Conservation (phyloP, 2,797 vertebrate species). For the Oryzias dopingdopingensis region DNA sequence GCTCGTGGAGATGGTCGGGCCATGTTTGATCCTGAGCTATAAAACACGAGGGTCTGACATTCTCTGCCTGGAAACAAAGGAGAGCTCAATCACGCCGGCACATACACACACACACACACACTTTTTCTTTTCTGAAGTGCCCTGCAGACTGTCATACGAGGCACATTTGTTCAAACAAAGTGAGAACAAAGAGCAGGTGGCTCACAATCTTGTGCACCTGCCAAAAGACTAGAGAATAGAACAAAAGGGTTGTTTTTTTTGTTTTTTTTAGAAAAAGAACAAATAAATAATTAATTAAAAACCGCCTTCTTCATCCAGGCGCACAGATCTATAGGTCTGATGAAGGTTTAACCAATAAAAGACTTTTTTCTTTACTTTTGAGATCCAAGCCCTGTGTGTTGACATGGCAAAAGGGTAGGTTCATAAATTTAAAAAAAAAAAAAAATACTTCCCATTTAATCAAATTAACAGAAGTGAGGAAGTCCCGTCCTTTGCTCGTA, state of each 20-base stretch:
- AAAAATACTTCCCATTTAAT: slow-evolving; percentile 48
- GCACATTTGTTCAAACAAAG: slow-evolving; percentile 68
- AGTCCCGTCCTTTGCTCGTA: slow-evolving; percentile 54
- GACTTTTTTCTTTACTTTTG: slow-evolving; percentile 27
- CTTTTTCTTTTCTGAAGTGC: slow-evolving; percentile 30
- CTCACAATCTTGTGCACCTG: slow-evolving; percentile 49
- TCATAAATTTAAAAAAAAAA: slow-evolving; percentile 4
- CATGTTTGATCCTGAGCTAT: slow-evolving; percentile 64
- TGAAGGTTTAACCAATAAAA: slow-evolving; percentile 13
- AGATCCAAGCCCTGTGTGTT: slow-evolving; percentile 17
- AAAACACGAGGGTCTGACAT: slow-evolving; percentile 55
- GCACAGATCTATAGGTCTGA: slow-evolving; percentile 15
- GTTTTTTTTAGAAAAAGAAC: slow-evolving; percentile 5
- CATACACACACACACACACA: too few relatives aligned
- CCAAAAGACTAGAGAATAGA: slow-evolving; percentile 36
- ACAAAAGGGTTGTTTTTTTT: slow-evolving; percentile 23
- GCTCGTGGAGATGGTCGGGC: slow-evolving; percentile 44
- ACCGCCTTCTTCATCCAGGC: not conserved
- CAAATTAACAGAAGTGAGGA: slow-evolving; percentile 54
- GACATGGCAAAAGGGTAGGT: slow-evolving; percentile 13
- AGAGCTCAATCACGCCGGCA: slow-evolving; percentile 1
- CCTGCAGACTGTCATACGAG: slow-evolving; percentile 37
- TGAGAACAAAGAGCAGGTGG: slow-evolving; percentile 69
- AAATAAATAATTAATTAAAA: slow-evolving; percentile 2
- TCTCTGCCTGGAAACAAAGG: slow-evolving; percentile 57